These are phyloP conservation scores for Hylyphantes graminicola DNA, from an alignment of 1,140 invertebrate species.

Conservation along the genomic window DNA sequence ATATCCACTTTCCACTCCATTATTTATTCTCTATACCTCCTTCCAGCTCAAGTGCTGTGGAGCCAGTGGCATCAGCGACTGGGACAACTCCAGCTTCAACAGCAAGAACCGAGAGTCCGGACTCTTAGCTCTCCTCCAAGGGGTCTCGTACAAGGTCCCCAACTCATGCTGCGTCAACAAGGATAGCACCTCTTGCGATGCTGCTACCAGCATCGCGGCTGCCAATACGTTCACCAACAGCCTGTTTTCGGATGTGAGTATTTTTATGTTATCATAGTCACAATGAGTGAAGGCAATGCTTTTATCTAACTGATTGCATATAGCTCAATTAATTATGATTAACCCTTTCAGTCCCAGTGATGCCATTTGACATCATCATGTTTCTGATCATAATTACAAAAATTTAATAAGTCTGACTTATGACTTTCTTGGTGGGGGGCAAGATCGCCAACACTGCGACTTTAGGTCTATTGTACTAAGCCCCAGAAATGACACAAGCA, in stretches of 20 bases:
- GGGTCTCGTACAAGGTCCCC: slow-evolving; percentile 72
- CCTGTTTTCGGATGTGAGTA: slow-evolving; percentile 72
- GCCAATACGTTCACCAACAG: slow-evolving; percentile 68
- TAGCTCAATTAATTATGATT: too few relatives aligned
- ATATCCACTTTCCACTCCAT: too few relatives aligned
- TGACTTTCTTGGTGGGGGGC: too few relatives aligned
- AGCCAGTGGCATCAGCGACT: slow-evolving; percentile 62
- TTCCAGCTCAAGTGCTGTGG: slow-evolving; percentile 63
- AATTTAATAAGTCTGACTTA: too few relatives aligned
- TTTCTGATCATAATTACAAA: too few relatives aligned
- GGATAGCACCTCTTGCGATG: slow-evolving; percentile 67
- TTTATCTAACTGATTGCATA: too few relatives aligned
- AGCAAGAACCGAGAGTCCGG: slow-evolving; percentile 30
- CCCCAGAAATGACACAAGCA: too few relatives aligned
- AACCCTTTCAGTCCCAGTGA: too few relatives aligned
- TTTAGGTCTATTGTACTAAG: too few relatives aligned
- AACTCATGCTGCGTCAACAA: slow-evolving; percentile 72
- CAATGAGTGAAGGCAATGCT: too few relatives aligned
- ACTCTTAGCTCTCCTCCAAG: background rate
- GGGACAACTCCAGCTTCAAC: slow-evolving; percentile 61
- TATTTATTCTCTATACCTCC: background rate
- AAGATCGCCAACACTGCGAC: too few relatives aligned
- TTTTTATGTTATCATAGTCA: background rate
- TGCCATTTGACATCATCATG: too few relatives aligned
- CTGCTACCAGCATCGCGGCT: slow-evolving; percentile 69